phyloP scores from a whole-genome alignment of 2,113 vertebrate genomes.

The Menidia beryllina region DNA sequence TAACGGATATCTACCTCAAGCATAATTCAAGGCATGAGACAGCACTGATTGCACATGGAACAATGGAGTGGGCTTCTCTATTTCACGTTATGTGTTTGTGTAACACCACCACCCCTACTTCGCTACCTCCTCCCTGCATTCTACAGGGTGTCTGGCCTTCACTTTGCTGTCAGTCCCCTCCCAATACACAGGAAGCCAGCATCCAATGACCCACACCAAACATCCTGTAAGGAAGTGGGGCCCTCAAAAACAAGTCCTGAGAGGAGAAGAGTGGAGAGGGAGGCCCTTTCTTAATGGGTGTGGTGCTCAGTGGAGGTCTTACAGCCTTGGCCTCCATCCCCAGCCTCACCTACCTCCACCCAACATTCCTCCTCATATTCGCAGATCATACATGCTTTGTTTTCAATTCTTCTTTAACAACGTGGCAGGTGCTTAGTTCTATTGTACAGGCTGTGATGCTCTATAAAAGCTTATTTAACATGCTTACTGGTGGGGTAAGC shows the following conservation, averaged over 20 bases:
- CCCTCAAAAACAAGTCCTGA: slow-evolving; percentile 79
- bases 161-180: slow-evolving; percentile 82
- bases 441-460: neutral
- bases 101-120: slow-evolving; percentile 52
- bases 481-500: neutral
- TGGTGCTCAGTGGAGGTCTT: slow-evolving; percentile 60
- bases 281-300: slow-evolving; percentile 61
- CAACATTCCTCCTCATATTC: slow-evolving; percentile 55
- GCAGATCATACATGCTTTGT: slow-evolving; percentile 6
- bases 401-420: neutral
- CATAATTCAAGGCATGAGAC: slow-evolving; percentile 58
- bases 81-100: slow-evolving; percentile 70
- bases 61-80: slow-evolving; percentile 64
- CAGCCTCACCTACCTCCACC: slow-evolving; percentile 57
- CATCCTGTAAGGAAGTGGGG: slow-evolving; percentile 85
- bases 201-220: slow-evolving; percentile 83
- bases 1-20: slow-evolving; percentile 21
- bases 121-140: slow-evolving; percentile 62
- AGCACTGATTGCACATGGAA: slow-evolving; percentile 58
- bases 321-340: slow-evolving; percentile 64
- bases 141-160: slow-evolving; percentile 79
- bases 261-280: slow-evolving; percentile 59
- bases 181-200: slow-evolving; percentile 84
- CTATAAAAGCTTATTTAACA: neutral
- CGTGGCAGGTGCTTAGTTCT: slow-evolving; percentile 39